phyloP scores from a whole-genome alignment of 2,888 invertebrate genomes.

The Adelphocoris suturalis region DNA sequence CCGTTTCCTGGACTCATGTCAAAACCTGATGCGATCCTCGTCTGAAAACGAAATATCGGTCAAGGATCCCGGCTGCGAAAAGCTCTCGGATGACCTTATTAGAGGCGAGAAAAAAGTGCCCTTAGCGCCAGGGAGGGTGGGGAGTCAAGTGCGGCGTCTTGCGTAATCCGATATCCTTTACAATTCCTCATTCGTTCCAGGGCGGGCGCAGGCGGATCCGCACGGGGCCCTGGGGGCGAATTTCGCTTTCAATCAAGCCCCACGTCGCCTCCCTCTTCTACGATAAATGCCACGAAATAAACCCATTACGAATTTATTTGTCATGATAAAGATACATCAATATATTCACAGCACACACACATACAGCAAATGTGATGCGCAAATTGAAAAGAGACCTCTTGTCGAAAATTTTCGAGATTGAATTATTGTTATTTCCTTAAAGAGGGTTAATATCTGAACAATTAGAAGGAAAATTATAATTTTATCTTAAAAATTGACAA shows the following conservation, averaged over 20 bases:
- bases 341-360: too few species aligned
- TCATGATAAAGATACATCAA: too few species aligned
- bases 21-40: not conserved
- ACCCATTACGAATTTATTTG: not conserved
- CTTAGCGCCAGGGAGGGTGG: conserved; percentile 12
- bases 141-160: conserved; percentile 24
- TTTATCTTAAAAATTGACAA: too few species aligned
- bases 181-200: conserved; percentile 36
- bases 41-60: not conserved
- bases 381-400: too few species aligned
- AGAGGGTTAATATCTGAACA: too few species aligned
- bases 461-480: too few species aligned
- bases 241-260: conserved; percentile 4
- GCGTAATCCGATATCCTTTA: conserved; percentile 35
- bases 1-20: not conserved
- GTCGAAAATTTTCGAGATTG: too few species aligned
- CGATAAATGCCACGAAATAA: conserved; percentile 24
- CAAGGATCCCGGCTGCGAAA: conserved; percentile 10
- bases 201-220: conserved; percentile 1
- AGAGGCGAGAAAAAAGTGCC: conserved; percentile 42
- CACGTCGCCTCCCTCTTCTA: not conserved
- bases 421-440: too few species aligned
- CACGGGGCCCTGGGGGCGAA: not conserved
- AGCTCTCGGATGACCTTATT: conserved; percentile 27
- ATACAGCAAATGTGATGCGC: too few species aligned